phyloP scores from a whole-genome alignment of 2,888 invertebrate species.

The Itoplectis maculator region DNA sequence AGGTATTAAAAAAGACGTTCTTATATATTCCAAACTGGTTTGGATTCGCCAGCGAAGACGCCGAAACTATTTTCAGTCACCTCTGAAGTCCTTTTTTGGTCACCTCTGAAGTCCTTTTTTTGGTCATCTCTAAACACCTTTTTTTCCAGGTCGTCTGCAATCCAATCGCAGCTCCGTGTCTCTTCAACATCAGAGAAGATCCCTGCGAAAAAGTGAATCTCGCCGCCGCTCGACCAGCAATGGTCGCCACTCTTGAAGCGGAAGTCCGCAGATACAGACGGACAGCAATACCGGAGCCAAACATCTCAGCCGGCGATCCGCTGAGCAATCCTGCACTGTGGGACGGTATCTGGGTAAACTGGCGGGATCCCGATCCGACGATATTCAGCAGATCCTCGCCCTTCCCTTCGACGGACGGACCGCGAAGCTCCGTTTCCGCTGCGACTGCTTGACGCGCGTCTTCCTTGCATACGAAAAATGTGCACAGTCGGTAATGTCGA shows the following conservation, averaged over 20 bases:
- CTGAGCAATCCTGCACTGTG: slow-evolving; percentile 86
- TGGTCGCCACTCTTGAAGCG: slow-evolving; percentile 84
- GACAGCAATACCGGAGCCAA: slow-evolving; percentile 84
- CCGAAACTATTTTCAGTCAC: no score
- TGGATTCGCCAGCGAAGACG: no score
- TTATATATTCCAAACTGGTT: no score
- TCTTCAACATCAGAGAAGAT: slow-evolving; percentile 83
- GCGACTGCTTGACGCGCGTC: no score
- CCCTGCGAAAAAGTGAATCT: slow-evolving; percentile 85
- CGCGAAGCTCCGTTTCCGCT: no score
- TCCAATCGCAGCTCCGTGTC: slow-evolving; percentile 80
- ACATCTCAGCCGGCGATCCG: slow-evolving; percentile 84
- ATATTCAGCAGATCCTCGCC: no score
- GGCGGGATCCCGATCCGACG: slow-evolving; percentile 85
- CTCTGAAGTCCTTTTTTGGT: no score
- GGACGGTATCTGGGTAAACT: slow-evolving; percentile 87
- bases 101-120: no score
- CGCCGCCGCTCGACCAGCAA: slow-evolving; percentile 81
- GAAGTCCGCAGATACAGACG: slow-evolving; percentile 83
- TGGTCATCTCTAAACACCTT: not conserved
- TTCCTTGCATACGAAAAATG: no score
- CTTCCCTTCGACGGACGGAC: no score
- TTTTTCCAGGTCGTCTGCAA: slow-evolving; percentile 76
- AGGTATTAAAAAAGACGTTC: no score
- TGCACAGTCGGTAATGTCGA: no score